Evolutionary conservation across 2,888 invertebrate species (phyloP).

Genomic region (Watsonalla binaria): DNA sequence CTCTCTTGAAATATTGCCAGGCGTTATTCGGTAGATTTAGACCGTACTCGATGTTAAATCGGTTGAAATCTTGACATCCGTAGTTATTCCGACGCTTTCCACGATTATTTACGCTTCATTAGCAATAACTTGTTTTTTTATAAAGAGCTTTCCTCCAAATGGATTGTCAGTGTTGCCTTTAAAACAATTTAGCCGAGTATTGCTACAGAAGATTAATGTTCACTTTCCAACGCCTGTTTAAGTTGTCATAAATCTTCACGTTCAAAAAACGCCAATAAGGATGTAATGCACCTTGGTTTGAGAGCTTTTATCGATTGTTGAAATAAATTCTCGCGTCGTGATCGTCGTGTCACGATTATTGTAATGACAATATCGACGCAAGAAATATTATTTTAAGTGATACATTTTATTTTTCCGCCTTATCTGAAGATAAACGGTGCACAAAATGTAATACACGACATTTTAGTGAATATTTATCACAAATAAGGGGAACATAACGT

Average conservation of each 20-base stretch:
- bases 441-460: constrained; percentile 30
- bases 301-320: constrained; percentile 45
- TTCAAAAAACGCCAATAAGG: constrained; percentile 29
- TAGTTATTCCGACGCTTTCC: constrained; percentile 39
- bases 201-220: constrained; percentile 52
- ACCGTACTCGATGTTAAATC: constrained; percentile 32
- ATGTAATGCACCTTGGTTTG: constrained; percentile 30
- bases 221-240: constrained; percentile 36
- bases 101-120: constrained; percentile 56
- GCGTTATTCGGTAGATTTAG: constrained; percentile 30
- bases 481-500: constrained; percentile 45
- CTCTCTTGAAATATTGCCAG: constrained; percentile 63
- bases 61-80: constrained; percentile 35
- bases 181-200: constrained; percentile 55
- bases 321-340: constrained; percentile 53
- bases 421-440: constrained; percentile 4
- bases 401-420: constrained; percentile 22
- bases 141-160: constrained; percentile 46
- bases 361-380: constrained; percentile 28
- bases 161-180: constrained; percentile 50
- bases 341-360: constrained; percentile 45
- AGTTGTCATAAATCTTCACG: constrained; percentile 50
- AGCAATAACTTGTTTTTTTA: constrained; percentile 48
- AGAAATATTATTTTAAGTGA: constrained; percentile 29
- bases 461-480: constrained; percentile 40